Evolutionary conservation across 2,113 vertebrate species (phyloP), one percentile per base, ranked within the genome.

Genomic region (Anolis carolinensis): DNA sequence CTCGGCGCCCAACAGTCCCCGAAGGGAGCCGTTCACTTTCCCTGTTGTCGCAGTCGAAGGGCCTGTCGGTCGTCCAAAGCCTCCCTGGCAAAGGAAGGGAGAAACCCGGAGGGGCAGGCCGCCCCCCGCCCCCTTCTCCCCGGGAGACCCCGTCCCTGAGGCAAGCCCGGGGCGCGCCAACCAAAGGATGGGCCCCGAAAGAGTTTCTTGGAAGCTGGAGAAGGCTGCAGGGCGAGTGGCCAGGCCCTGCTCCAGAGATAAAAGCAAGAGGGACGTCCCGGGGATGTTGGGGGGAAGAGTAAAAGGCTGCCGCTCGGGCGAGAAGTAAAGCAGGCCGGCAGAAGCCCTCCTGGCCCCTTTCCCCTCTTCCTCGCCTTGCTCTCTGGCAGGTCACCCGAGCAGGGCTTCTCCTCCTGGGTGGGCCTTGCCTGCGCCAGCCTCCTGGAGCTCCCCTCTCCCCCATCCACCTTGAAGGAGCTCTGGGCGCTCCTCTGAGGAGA

Each of bases 181-280:
- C 89, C 90, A 79, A 55, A 67, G 52, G 89, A 76, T 16, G 88
- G 87, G 86, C 62, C 30, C 81, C 85, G 88, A 87, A 89, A 67
- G 83, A 13, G 59, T 67, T 94, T 88, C 67, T 39, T 21, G 79
- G 93, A 8, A 25, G 27, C 25, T 85, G 81, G 91, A 85, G 89
- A 87, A 94, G 93, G 74, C 90, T 91, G 83, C 79, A 81, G 87
- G 79, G 85, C 44, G 88, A 95, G 91, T 87, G 93, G 90, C 23
- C 7, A 16, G 76, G 90, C 91, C 89, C 18, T 16, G 55, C 95
- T 95, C 89, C 86, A 82, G 93, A 95, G 94, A 97, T 95, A 97
- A 97, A 97, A 90, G 78, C 92, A 85, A 81, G 91, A 92, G 92
- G 30, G 87, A 88, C 82, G 86, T 80, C 74, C 90, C 1, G 81